phyloP scores from a whole-genome alignment of 2,888 invertebrate genomes.

The Sussaba pulchella region DNA sequence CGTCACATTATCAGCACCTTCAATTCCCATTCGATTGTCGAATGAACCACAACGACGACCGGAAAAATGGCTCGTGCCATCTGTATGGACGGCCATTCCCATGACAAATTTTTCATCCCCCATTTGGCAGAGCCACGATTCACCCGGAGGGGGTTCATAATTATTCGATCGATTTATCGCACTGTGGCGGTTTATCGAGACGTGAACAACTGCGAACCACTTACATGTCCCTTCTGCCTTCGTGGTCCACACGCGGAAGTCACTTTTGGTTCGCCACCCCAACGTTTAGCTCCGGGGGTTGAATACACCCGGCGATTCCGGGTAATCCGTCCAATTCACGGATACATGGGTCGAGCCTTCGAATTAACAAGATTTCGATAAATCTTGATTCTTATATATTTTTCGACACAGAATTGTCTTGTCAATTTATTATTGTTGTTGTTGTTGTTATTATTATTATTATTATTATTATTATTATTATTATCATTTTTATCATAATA shows the following conservation, averaged over 20 bases:
- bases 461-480: no score
- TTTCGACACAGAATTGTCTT: neutral
- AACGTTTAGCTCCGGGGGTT: constrained; percentile 18
- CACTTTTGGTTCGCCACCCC: constrained; percentile 32
- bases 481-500: no score
- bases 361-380: neutral
- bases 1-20: no score
- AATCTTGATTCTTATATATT: neutral
- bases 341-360: neutral
- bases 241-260: constrained; percentile 23
- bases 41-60: no score
- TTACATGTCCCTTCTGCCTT: neutral
- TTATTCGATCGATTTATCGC: constrained; percentile 18
- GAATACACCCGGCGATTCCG: constrained; percentile 4
- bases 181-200: constrained; percentile 3
- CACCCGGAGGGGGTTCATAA: constrained; percentile 4
- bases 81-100: neutral
- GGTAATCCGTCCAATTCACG: neutral
- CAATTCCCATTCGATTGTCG: no score
- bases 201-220: constrained; percentile 8
- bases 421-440: no score
- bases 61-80: neutral
- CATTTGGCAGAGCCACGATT: neutral
- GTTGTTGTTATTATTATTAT: no score
- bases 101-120: constrained; percentile 9